Evolutionary conservation across 2,797 vertebrate genomes (phyloP), one percentile per base, ranked within the genome.

Genomic region (Dicrostonyx torquatus): DNA sequence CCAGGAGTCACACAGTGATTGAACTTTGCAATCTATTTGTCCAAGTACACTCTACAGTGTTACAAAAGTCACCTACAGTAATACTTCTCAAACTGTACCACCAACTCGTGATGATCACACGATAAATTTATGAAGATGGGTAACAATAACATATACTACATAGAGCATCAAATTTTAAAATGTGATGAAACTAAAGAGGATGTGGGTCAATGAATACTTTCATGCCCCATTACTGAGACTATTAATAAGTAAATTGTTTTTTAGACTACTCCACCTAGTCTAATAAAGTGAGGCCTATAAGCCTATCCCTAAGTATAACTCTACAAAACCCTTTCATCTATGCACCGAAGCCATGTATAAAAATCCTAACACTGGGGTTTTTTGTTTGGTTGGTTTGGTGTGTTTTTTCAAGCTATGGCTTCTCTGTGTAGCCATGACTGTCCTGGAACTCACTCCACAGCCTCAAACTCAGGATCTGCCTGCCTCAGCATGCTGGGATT

Each of bases 221-320:
- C 55, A 79, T 60, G 20, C 4, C 76, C 34, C 48, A 6, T 84
- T 90, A 89, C 6, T 76, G 73, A 48, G 22, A 91, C 37, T 87
- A 90, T 76, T 90, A 87, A 80, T 8, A 73, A 40, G 20, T 83
- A 83, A 62, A 78, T 24, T 11, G 6, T 64, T 86, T 78, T 75
- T 55, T 48, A 91, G 34, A 96, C 62, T 64, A 92, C 26, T 53
- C 86, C 43, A 85, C 10, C 58, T 89, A 62, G 37, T 11, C 40
- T 91, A 89, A 91, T 50, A 84, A 94, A 95, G 58, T n/a, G 31
- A 24, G 86, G 53, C 15, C n/a, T 17, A 88, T 13, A 91, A 87
- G 24, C 68, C 70, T 66, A 55, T 29, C 31, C 26, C 9, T 80
- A 83, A 43, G 5, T 53, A 77, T 15, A 91, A 88, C 6, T 48